Conservation (phyloP, 2,113 vertebrate genomes). For the Ictidomys tridecemlineatus region DNA sequence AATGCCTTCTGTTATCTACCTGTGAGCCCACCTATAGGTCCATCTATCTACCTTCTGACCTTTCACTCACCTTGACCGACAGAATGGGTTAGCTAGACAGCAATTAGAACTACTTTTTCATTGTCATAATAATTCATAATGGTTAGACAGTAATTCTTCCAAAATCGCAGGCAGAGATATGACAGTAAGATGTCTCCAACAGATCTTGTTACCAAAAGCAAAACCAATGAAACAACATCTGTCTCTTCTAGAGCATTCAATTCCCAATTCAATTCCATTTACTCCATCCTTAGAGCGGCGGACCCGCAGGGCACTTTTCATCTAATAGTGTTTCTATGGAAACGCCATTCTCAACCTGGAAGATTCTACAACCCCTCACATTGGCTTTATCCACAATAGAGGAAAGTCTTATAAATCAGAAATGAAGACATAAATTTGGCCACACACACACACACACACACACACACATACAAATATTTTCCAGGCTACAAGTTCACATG, state of each 20-base stretch:
- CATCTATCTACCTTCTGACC: background rate
- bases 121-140: conserved; percentile 39
- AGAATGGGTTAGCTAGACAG: background rate
- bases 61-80: conserved; percentile 39
- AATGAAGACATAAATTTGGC: conserved; percentile 77
- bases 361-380: conserved; percentile 33
- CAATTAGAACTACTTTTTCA: conserved; percentile 52
- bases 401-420: conserved; percentile 81
- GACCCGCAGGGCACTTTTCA: conserved; percentile 79
- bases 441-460: conserved; percentile 31
- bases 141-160: conserved; percentile 26
- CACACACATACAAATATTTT: conserved; percentile 64
- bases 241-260: conserved; percentile 80
- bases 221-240: conserved; percentile 79
- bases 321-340: conserved; percentile 81
- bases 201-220: conserved; percentile 79
- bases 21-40: background rate
- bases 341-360: conserved; percentile 77
- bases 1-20: background rate
- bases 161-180: conserved; percentile 64
- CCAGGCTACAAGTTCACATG: conserved; percentile 75
- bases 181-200: conserved; percentile 65
- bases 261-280: conserved; percentile 79
- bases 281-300: conserved; percentile 57
- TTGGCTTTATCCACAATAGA: conserved; percentile 79